Percentiles rank a stretch among this genome's conserved stretches.
Evolutionary conservation across 1,140 invertebrate species (phyloP).

Genomic region (Pentalonia nigronervosa): DNA sequence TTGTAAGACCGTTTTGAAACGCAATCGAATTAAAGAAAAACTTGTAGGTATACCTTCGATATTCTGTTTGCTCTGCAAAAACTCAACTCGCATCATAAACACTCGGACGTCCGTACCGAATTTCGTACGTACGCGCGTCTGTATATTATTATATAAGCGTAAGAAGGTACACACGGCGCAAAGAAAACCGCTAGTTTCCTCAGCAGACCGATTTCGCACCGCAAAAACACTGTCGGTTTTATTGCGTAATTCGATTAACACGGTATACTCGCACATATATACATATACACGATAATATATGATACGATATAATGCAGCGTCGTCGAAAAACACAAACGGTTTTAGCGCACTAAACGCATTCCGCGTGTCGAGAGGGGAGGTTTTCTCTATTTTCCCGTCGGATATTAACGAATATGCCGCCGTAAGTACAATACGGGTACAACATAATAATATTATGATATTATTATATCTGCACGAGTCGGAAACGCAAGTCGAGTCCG

Average conservation of each 20-base stretch:
- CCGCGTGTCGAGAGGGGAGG: background rate
- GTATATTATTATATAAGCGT: too few species aligned
- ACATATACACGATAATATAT: background rate
- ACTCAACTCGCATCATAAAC: background rate
- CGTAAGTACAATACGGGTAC: too few species aligned
- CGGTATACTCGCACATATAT: background rate
- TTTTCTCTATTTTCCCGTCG: background rate
- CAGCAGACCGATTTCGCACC: background rate
- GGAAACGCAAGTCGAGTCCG: constrained; percentile 1
- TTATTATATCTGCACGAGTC: background rate
- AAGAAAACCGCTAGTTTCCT: background rate
- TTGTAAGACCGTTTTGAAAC: background rate
- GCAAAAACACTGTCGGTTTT: background rate
- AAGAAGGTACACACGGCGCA: too few species aligned
- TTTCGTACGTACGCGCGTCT: background rate
- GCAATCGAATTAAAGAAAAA: background rate
- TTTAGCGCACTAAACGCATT: background rate
- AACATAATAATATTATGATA: background rate
- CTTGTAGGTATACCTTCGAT: background rate
- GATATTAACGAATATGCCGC: background rate
- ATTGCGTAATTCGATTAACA: background rate
- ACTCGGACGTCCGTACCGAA: background rate
- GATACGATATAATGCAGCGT: background rate
- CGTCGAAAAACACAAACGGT: background rate
- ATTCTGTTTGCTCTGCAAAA: background rate